Evolutionary conservation across 2,797 vertebrate genomes (phyloP).

Genomic region (Okamejei kenojei): DNA sequence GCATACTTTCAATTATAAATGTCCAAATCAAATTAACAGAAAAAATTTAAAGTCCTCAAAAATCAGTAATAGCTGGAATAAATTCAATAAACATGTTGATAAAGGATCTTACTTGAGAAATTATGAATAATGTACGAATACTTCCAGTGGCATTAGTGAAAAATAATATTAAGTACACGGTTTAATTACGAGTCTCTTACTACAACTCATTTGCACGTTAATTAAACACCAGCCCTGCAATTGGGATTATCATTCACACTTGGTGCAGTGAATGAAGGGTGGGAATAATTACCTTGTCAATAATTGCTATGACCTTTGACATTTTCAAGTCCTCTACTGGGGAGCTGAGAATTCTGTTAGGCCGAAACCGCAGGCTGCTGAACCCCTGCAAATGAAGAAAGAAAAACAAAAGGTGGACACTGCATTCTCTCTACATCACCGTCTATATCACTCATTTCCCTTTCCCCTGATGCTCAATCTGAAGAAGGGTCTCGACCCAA

Average conservation of each 20-base stretch:
- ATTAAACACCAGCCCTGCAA: not conserved
- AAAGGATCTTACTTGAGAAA: not conserved
- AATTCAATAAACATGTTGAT: not conserved
- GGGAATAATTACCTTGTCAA: conserved; percentile 74
- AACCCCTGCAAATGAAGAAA: conserved; percentile 67
- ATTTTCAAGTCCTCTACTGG: conserved; percentile 85
- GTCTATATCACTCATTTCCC: no score
- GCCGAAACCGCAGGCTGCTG: conserved; percentile 91
- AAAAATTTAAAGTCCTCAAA: not conserved
- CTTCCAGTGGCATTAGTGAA: not conserved
- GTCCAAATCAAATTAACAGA: not conserved
- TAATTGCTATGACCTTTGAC: conserved; percentile 81
- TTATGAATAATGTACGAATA: not conserved
- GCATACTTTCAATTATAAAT: not conserved
- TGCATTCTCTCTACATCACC: no score
- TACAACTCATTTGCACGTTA: not conserved
- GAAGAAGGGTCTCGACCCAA: no score
- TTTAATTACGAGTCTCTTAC: not conserved
- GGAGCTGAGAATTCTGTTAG: conserved; percentile 85
- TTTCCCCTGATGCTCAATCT: no score
- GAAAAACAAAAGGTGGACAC: not conserved
- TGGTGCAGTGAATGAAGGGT: not conserved
- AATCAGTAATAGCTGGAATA: not conserved
- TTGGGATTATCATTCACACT: no score
- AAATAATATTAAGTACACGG: not conserved